These are phyloP conservation scores for Myoxocephalus aenaeus DNA, from an alignment of 2,797 vertebrate species.

Conservation along the genomic window DNA sequence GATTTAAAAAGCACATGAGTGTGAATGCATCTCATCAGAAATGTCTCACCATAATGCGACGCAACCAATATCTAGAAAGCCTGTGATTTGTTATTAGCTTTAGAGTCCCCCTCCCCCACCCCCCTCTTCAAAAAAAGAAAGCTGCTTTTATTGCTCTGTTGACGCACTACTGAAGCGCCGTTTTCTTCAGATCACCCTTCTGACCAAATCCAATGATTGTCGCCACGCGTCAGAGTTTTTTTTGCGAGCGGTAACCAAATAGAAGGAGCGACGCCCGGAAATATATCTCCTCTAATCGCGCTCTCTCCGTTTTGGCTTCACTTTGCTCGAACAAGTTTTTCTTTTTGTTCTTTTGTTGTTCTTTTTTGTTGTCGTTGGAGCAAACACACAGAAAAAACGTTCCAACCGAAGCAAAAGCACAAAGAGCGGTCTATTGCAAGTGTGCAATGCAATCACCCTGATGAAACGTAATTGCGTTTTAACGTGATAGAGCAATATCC, in stretches of 20 bases:
- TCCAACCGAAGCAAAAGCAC: conserved; percentile 38
- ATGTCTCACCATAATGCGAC: conserved; percentile 4
- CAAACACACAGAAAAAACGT: conserved; percentile 51
- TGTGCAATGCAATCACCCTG: conserved; percentile 68
- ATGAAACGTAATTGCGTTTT: conserved; percentile 83
- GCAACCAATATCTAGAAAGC: conserved; percentile 5
- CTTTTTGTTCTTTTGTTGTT: conserved; percentile 36
- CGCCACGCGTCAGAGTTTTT: conserved; percentile 55
- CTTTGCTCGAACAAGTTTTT: conserved; percentile 51
- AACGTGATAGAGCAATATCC: conserved; percentile 83
- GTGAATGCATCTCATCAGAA: conserved; percentile 3
- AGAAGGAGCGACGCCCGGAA: conserved; percentile 49
- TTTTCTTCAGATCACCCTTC: conserved; percentile 62
- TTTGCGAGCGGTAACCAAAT: conserved; percentile 59
- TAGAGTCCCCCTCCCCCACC: background rate
- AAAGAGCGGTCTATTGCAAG: conserved; percentile 64
- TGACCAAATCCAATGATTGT: conserved; percentile 66
- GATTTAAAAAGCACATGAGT: conserved; percentile 16
- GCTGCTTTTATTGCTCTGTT: conserved; percentile 49
- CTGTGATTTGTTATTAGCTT: conserved; percentile 19
- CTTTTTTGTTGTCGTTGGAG: conserved; percentile 11
- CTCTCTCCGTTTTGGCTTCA: conserved; percentile 40
- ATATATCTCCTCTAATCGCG: conserved; percentile 55
- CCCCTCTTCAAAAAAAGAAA: conserved; percentile 1
- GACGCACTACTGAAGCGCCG: conserved; percentile 35